Percentiles rank a stretch among this genome's conserved stretches.
phyloP scores from a whole-genome alignment of 2,113 vertebrate genomes.

The Columba livia region DNA sequence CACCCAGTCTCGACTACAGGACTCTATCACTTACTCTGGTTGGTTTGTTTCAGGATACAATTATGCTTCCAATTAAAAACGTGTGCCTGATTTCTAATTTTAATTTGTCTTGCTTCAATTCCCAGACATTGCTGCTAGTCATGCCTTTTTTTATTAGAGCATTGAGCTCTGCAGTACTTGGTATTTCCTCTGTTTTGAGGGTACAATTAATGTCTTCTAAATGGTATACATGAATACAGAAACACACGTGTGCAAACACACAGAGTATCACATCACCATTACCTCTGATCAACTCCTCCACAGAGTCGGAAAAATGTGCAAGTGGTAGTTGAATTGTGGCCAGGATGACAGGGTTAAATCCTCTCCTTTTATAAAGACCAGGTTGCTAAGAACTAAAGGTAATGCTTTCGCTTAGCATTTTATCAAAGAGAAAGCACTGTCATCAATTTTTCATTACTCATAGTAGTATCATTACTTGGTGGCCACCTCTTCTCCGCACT shows the following conservation, averaged over 20 bases:
- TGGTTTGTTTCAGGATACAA: not conserved
- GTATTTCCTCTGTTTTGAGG: not conserved
- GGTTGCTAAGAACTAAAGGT: not conserved
- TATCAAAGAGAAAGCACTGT: not conserved
- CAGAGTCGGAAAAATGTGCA: not conserved
- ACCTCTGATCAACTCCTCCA: not conserved
- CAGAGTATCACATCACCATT: not conserved
- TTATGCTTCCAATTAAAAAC: constrained; percentile 5
- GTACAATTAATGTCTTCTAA: not conserved
- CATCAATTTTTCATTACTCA: not conserved
- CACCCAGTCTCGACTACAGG: not conserved
- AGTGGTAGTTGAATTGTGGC: not conserved
- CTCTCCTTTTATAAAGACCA: not conserved
- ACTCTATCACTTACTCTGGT: not conserved
- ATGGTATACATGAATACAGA: accelerated
- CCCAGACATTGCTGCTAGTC: not conserved
- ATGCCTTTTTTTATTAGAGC: not conserved
- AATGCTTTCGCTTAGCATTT: not conserved
- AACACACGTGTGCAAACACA: not conserved
- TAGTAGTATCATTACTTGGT: not conserved
- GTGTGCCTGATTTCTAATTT: not conserved
- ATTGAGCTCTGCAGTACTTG: not conserved
- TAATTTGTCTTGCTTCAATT: not conserved
- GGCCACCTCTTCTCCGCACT: not conserved
- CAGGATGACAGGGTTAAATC: not conserved